Evolutionary conservation across 2,888 invertebrate species (phyloP).

Genomic region (Microdon myrmicae): DNA sequence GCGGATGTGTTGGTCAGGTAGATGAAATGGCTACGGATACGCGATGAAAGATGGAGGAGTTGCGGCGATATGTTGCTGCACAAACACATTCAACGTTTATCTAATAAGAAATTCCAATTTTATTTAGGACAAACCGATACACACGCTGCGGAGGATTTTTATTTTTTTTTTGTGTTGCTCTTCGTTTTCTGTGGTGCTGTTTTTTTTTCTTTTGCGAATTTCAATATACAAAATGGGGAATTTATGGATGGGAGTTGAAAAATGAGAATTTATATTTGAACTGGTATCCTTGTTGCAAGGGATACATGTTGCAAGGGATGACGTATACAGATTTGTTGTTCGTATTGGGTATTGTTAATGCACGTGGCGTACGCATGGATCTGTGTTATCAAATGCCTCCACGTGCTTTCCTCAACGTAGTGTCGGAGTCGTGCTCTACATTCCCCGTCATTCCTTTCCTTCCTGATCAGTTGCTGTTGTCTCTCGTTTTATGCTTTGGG

Average conservation of each 20-base stretch:
- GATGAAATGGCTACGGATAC: neutral
- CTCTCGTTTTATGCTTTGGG: too few species aligned
- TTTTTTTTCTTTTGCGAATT: conserved; percentile 33
- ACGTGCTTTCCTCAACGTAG: conserved; percentile 64
- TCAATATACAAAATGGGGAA: conserved; percentile 47
- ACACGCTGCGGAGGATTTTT: conserved; percentile 24
- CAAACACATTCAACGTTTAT: conserved; percentile 19
- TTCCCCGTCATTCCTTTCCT: conserved; percentile 6
- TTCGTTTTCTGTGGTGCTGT: conserved; percentile 11
- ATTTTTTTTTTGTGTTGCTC: conserved; percentile 8
- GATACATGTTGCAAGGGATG: conserved; percentile 23
- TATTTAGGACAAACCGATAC: conserved; percentile 49
- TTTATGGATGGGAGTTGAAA: conserved; percentile 13
- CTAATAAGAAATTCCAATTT: conserved; percentile 47
- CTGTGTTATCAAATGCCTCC: conserved; percentile 56
- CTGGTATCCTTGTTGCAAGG: conserved; percentile 27
- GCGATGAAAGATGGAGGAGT: conserved; percentile 9
- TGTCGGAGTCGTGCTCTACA: conserved; percentile 64
- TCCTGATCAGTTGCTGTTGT: neutral
- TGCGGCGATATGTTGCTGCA: neutral
- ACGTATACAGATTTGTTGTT: neutral
- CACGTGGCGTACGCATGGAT: conserved; percentile 48
- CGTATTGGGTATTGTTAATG: conserved; percentile 23
- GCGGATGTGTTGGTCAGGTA: neutral
- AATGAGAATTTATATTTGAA: neutral